Evolutionary conservation across 2,888 invertebrate species (phyloP), one percentile per base, ranked within the genome.

Genomic region (Rhagophthalmus giganteus): DNA sequence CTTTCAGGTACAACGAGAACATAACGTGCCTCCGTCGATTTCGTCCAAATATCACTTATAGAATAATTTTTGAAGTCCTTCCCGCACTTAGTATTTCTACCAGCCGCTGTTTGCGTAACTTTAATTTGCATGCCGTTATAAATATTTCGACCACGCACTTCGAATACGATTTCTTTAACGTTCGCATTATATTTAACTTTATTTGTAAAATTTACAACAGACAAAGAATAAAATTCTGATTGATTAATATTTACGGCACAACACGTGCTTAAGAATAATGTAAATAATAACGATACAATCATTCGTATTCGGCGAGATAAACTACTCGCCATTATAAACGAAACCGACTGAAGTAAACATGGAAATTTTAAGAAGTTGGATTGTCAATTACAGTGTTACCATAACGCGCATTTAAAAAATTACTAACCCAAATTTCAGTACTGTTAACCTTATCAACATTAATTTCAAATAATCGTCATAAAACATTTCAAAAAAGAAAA

Each of bases 271-370:
- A 56, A 32, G 33, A 51, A 15, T n/a, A 30, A 30, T 14, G 63
- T 55, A 34, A 61, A 34, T 40, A 64, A 57, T 58, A 63, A 53
- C 59, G 62, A 47, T 54, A 64, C 54, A 52, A 68, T 53, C 47
- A 55, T 61, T 59, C 60, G 59, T 41, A 57, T 55, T 31, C 46
- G 54, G 57, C 65, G 67, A 70, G 65, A 64, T 62, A 62, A 62
- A 64, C 60, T 62, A 61, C 64, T 71, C 71, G 72, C 74, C 74
- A 74, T 74, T 70, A 72, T 67, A 51, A 47, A 35, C 27, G 24
- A 30, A 50, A 46, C 54, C 50, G 42, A 50, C 46, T 50, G 49
- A 49, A 37, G 34, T 44, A 45, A 45, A 46, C 39, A 39, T 35
- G n/a, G 25, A 32, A 28, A 31, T 26, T 35, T 16, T 51, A 24